Base-by-base conservation (phyloP, 2,888 invertebrate genomes). In the Sphecodes monilicornis region DNA sequence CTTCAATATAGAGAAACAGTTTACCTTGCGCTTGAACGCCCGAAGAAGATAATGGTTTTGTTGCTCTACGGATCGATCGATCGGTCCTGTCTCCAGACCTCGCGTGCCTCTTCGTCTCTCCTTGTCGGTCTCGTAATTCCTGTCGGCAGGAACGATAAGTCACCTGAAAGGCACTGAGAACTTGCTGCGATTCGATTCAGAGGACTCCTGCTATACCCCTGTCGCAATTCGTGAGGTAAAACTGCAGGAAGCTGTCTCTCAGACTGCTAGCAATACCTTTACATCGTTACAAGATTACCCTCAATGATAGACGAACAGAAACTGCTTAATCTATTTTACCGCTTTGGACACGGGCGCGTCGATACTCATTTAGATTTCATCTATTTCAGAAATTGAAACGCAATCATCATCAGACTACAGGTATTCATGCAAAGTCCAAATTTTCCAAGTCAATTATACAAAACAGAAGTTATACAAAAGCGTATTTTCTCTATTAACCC, bases 41-140 rank as follows among this genome's bases (percentile, higher is more conserved):
- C 86, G 90, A 88, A 90, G 85, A 91, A 90, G 91, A 91, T 92
- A 92, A 92, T 92, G 91, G 91, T 88, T 91, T 88, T 88, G 92
- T 91, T 92, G 92, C 89, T 86, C 86, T 78, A 82, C 80, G 80
- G 75, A 88, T 89, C 88, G 87, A 91, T 90, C 88, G 88, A 88
- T 88, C 87, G 88, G 83, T 80, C 71, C 82, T 76, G 82, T 85
- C 84, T 88, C 83, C 78, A 74, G 80, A 70, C 76, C 80, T 89
- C 76, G 88, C 86, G 85, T 87, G 86, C 84, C 81, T 77, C 83
- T 85, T 76, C 81, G 79, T 84, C 50, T 78, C 79, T 79, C 71
- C 71, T 82, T 41, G 74, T 78, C 74, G 69, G 4, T 36, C 84
- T 84, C 85, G 91, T 91, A 91, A 89, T 90, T 87, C 86, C 78